phyloP scores from a whole-genome alignment of 64 coral and sea anemone species.

The Porites australiensis region DNA sequence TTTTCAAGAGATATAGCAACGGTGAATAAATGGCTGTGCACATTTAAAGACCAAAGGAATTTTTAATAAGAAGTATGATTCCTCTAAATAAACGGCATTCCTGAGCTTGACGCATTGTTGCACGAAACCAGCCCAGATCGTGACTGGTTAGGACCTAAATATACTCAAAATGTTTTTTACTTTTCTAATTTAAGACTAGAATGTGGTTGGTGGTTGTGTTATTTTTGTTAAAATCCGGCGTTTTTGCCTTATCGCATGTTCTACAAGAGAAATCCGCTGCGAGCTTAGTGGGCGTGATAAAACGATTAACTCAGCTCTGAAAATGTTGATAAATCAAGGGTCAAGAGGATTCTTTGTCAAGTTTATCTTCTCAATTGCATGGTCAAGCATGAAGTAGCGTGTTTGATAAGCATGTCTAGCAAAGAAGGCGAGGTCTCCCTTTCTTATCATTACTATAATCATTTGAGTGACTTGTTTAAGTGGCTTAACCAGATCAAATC shows the following conservation, averaged over 20 bases:
- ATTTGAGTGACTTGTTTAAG: not conserved
- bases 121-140: not conserved
- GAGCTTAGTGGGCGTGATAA: conserved; percentile 12
- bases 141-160: not conserved
- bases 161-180: not conserved
- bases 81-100: too few relatives aligned
- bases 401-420: not conserved
- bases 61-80: too few relatives aligned
- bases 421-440: not conserved
- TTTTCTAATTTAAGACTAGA: not conserved
- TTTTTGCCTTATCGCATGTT: not conserved
- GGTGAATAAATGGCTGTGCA: too few relatives aligned
- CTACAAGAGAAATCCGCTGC: not conserved
- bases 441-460: not conserved
- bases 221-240: not conserved
- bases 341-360: not conserved
- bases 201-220: not conserved
- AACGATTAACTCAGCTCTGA: not conserved
- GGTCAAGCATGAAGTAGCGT: not conserved
- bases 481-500: too few relatives aligned
- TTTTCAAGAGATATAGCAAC: too few relatives aligned
- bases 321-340: not conserved
- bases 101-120: not conserved
- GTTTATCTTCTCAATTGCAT: not conserved
- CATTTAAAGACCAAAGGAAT: too few relatives aligned